Evolutionary conservation across 2,888 invertebrate species (phyloP), one percentile per base, ranked within the genome.

Genomic region (Coelinius sp.): DNA sequence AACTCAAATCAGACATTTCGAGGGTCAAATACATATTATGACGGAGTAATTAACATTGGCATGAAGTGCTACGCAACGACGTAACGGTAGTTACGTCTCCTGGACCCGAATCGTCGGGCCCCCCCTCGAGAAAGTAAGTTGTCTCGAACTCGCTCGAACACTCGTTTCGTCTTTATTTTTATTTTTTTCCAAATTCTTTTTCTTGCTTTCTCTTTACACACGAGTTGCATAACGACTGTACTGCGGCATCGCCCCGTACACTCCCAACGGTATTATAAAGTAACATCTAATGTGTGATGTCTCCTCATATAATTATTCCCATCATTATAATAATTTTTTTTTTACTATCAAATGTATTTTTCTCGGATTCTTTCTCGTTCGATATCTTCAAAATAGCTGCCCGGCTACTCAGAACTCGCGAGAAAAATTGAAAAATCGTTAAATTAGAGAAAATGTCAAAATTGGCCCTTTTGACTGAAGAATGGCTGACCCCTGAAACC

Each of bases 181-280:
- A n/a, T 46, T 69, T 68, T 53, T 75, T 78, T 79, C 78, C 52
- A 22, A 49, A 70, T 69, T 85, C 81, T 83, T 82, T 82, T 70
- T 82, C 80, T 82, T 83, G 84, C 84, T 85, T 84, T 85, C 83
- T 85, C 85, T 84, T 83, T 80, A 78, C 79, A 75, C 77, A 74
- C 72, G 69, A 31, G 41, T 86, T 86, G 81, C 81, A 77, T 82
- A 85, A 85, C 81, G 79, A 80, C 80, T 79, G 83, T 81, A 81
- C 82, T 80, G 82, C 79, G 79, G 68, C 73, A 68, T 46, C 59
- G 49, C 31, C 53, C 41, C 24, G 12, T 22, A 12, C 49, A 64
- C 22, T 52, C 20, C 25, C 17, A 35, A 62, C 14, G 24, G 46
- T 20, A 35, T 12, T 8, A 68, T 17, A 63, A 63, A 49, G 27